Evolutionary conservation across 2,113 vertebrate species (phyloP).

Genomic region (Forbesichthys agassizii): DNA sequence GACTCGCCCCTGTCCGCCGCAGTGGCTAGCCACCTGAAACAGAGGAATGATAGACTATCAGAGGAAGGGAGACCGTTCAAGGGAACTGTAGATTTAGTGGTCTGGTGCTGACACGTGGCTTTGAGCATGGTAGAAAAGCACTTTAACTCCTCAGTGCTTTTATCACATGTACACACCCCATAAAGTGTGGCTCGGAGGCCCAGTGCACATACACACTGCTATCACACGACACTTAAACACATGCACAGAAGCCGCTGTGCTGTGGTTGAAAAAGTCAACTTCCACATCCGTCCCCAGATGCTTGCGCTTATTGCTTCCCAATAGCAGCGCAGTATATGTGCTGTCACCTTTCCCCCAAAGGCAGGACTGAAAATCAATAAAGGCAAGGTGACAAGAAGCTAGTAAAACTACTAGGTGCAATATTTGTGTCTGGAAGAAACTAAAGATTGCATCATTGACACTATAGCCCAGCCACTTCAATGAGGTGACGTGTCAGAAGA

Average conservation of each 20-base stretch:
- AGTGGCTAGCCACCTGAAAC: conserved; percentile 73
- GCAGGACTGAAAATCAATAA: conserved; percentile 1
- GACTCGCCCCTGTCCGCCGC: conserved; percentile 71
- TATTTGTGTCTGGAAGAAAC: neutral
- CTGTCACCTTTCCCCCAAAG: too few species aligned
- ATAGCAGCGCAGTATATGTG: neutral
- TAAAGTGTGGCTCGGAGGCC: conserved; percentile 59
- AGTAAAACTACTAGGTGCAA: neutral
- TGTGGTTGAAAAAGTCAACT: conserved; percentile 6
- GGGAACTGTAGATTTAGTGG: conserved; percentile 77
- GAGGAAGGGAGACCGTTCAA: conserved; percentile 69
- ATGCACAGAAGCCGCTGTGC: neutral
- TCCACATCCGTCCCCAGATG: neutral
- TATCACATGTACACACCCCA: conserved; percentile 68
- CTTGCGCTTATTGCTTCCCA: neutral
- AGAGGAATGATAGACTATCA: conserved; percentile 73
- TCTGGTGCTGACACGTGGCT: conserved; percentile 76
- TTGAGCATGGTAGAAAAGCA: conserved; percentile 75
- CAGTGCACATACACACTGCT: conserved; percentile 9
- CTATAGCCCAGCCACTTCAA: conserved; percentile 1
- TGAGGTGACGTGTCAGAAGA: conserved; percentile 10
- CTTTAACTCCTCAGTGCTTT: conserved; percentile 76
- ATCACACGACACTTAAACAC: conserved; percentile 22
- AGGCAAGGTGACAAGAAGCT: conserved; percentile 3
- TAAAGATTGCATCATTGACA: conserved; percentile 8